Conservation (phyloP, 2,113 vertebrate genomes). For the Piprites chloris region DNA sequence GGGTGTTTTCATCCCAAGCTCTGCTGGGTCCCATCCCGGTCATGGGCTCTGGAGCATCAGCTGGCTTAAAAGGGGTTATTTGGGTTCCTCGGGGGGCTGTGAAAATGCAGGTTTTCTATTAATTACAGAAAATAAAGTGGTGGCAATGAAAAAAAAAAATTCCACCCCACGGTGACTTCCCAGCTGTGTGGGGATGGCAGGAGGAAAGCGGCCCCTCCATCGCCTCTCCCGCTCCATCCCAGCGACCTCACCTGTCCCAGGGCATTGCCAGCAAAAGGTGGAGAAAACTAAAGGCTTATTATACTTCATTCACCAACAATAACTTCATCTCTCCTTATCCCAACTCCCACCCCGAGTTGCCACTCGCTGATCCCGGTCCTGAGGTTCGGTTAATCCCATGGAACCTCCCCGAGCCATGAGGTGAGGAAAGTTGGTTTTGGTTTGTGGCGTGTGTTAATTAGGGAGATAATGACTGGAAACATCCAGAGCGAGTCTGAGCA, state of each 20-base stretch:
- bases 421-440: not conserved
- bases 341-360: not conserved
- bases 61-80: not conserved
- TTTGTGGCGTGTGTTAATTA: not conserved
- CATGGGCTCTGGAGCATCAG: not conserved
- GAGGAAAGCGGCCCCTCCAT: not conserved
- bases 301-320: not conserved
- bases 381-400: not conserved
- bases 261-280: constrained; percentile 38
- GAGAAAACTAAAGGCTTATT: constrained; percentile 28
- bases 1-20: fast-evolving
- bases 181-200: not conserved
- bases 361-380: not conserved
- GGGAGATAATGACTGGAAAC: not conserved
- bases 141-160: fast-evolving
- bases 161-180: not conserved
- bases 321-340: constrained; percentile 42
- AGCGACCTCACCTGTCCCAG: not conserved
- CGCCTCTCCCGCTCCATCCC: fast-evolving
- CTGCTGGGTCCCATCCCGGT: fast-evolving
- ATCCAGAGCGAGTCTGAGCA: not conserved
- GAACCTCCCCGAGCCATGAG: not conserved
- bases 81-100: not conserved
- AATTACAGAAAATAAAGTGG: not conserved
- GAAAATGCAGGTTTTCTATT: not conserved